Evolutionary conservation across 2,797 vertebrate genomes (phyloP), one percentile per base, ranked within the genome.

Genomic region (Scolopax rusticola): DNA sequence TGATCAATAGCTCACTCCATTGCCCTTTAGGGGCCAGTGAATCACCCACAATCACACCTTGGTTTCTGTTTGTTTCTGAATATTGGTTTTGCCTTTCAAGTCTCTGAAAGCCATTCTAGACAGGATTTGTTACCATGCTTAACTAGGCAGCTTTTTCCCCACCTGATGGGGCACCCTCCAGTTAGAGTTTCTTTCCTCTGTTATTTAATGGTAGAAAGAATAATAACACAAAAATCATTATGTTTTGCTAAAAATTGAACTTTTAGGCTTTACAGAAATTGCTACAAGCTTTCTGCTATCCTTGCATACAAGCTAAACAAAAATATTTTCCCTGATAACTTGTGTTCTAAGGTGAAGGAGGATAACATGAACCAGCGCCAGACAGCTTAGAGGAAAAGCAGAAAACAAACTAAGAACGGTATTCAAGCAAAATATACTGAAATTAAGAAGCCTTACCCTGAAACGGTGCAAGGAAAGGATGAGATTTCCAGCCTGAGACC

Each of bases 391-490:
- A 56, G 28, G 4, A 64, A 6, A 4, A 41, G 12, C 16, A 70
- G 4, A 12, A 50, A 56, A 8, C 5, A 48, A 32, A 24, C 8
- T 68, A 27, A n/a, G 19, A 30, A 14, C 45, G 4, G 1, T 0
- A 15, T n/a, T 63, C 23, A 74, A 86, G 30, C 13, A 61, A 69
- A n/a, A 54, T 0, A 38, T 6, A 8, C 9, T 33, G 9, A 73
- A 84, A 60, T 33, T 32, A 17, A 70, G 64, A 48, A 19, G 7
- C 7, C 56, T 87, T 87, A 75, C 79, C 63, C 4, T 79, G 17
- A 33, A 87, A 3, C 2, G 9, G 18, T 1, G 1, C 18, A 11
- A 28, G 15, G 40, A 60, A 40, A 36, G 17, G 51, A 8, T 1
- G 8, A 64, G 17, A 1, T 20, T 65, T 54, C 40, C 8, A 68